Conservation (phyloP, 2,888 invertebrate genomes). For the Apodemia duryi region DNA sequence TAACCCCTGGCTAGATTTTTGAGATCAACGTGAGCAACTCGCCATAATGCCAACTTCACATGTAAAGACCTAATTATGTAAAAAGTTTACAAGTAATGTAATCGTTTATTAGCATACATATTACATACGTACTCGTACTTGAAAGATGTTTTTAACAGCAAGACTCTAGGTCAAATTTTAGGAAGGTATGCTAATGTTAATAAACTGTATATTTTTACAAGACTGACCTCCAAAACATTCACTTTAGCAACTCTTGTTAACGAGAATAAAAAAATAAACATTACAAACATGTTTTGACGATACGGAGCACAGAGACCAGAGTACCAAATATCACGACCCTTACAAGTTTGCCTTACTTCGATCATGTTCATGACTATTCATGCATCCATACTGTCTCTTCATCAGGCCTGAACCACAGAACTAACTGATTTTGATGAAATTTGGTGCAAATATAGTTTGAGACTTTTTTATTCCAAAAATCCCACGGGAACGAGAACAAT, state of each 20-base stretch:
- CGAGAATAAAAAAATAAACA: not conserved
- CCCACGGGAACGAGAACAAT: no score
- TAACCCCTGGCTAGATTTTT: no score
- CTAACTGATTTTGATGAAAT: no score
- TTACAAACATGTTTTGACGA: not conserved
- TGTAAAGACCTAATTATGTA: not conserved
- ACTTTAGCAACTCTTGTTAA: not conserved
- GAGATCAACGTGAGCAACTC: not conserved
- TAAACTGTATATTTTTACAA: not conserved
- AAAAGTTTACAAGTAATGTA: not conserved
- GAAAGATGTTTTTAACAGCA: slow-evolving; percentile 12
- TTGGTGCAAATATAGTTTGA: no score
- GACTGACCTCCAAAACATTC: slow-evolving; percentile 5
- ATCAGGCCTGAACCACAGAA: no score
- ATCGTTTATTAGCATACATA: slow-evolving; percentile 3
- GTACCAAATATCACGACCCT: no score
- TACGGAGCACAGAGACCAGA: no score
- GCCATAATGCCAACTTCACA: not conserved
- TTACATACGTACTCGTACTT: slow-evolving; percentile 14
- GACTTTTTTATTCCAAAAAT: no score
- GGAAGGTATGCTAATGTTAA: slow-evolving; percentile 5
- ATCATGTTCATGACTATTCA: no score
- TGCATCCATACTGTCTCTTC: no score
- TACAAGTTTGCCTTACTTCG: no score
- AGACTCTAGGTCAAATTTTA: slow-evolving; percentile 16